Conservation (phyloP, 92 coral and sea anemone species). For the Epizoanthus ramosus region DNA sequence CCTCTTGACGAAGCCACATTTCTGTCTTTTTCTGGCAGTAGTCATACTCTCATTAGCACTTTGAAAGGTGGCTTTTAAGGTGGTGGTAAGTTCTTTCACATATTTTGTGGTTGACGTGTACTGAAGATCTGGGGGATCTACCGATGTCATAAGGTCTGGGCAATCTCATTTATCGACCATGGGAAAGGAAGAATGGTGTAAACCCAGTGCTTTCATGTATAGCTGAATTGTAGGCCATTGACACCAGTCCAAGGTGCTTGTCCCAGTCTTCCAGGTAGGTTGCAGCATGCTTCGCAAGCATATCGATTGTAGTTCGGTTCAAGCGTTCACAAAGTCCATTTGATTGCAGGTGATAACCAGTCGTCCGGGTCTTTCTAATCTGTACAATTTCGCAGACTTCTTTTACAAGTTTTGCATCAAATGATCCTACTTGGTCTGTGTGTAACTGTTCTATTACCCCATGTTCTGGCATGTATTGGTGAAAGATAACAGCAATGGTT, state of each 20-base stretch:
- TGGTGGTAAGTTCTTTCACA: conserved; percentile 8
- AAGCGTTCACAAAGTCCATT: conserved; percentile 39
- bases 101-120: conserved; percentile 5
- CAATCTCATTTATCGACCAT: conserved; percentile 55
- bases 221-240: conserved; percentile 43
- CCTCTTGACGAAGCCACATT: conserved; percentile 38
- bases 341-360: conserved; percentile 39
- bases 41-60: conserved; percentile 23
- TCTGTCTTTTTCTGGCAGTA: conserved; percentile 20
- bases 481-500: too few relatives aligned
- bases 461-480: conserved; percentile 27
- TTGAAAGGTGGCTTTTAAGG: conserved; percentile 21
- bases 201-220: conserved; percentile 52
- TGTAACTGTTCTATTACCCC: conserved; percentile 49
- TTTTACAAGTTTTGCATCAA: too few relatives aligned
- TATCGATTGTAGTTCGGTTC: conserved; percentile 23
- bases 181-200: conserved; percentile 39
- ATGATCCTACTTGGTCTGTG: conserved; percentile 41
- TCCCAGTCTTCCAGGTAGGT: conserved; percentile 36
- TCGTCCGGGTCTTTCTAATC: conserved; percentile 53
- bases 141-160: too few relatives aligned
- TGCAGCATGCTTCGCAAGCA: conserved; percentile 33
- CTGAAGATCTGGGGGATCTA: conserved; percentile 27
- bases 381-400: conserved; percentile 42
- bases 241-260: conserved; percentile 22